These are phyloP conservation scores for Leptopilina clavipes DNA, from an alignment of 1,140 invertebrate species.

Conservation along the genomic window DNA sequence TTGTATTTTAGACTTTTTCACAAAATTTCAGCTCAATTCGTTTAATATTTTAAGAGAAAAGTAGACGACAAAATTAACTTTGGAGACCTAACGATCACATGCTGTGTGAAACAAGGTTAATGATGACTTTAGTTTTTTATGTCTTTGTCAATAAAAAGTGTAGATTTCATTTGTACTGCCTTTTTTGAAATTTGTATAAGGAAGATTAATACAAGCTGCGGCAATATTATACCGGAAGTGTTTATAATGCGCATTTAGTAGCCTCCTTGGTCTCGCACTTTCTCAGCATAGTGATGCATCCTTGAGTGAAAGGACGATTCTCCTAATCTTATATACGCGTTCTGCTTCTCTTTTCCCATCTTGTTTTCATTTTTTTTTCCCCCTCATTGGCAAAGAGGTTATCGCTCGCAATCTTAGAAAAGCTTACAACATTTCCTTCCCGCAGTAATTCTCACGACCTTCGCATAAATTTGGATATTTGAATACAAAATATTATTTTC, in stretches of 20 bases:
- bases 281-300: constrained; percentile 18
- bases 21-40: too few relatives aligned
- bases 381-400: constrained; percentile 7
- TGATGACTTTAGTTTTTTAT: too few relatives aligned
- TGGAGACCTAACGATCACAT: too few relatives aligned
- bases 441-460: neutral
- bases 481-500: neutral
- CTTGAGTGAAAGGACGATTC: constrained; percentile 27
- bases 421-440: neutral
- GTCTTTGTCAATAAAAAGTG: neutral
- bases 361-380: constrained; percentile 1
- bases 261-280: neutral
- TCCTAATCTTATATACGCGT: constrained; percentile 1
- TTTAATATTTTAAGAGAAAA: too few relatives aligned
- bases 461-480: neutral
- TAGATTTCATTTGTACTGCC: neutral
- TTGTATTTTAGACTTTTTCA: too few relatives aligned
- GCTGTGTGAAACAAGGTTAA: too few relatives aligned
- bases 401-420: constrained; percentile 15
- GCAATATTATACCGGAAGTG: constrained; percentile 15
- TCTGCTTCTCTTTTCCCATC: constrained; percentile 11
- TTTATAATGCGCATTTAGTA: constrained; percentile 14
- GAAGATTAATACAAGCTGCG: neutral
- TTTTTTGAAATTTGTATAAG: neutral
- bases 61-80: too few relatives aligned